Evolutionary conservation across 2,888 invertebrate species (phyloP).

Genomic region (Crioceris asparagi): DNA sequence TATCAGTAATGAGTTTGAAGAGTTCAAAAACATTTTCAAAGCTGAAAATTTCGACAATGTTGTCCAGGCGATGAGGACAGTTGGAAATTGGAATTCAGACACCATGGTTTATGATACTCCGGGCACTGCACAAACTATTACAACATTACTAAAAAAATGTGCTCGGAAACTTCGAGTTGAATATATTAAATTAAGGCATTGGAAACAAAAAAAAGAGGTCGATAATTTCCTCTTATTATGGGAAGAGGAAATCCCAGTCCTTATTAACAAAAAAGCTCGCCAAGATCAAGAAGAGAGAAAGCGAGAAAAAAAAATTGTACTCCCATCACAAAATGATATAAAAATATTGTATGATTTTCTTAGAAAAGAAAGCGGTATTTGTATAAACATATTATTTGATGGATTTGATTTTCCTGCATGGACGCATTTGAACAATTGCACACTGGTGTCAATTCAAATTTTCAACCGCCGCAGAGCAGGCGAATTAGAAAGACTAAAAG

Average conservation of each 20-base stretch:
- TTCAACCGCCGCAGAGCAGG: neutral
- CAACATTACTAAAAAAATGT: neutral
- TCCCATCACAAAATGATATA: neutral
- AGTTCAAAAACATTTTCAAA: neutral
- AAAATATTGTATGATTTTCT: slow-evolving; percentile 5
- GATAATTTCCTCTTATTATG: neutral
- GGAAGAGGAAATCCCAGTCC: no score
- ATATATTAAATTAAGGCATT: neutral
- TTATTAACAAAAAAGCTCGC: neutral
- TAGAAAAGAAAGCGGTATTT: neutral
- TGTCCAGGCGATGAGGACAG: neutral
- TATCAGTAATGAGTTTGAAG: neutral
- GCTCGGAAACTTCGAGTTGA: neutral
- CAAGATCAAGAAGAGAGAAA: neutral
- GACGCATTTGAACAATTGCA: neutral
- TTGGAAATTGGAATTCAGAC: neutral
- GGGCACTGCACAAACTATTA: neutral
- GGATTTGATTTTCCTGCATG: neutral
- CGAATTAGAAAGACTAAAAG: no score
- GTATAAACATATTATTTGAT: neutral
- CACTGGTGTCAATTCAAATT: neutral
- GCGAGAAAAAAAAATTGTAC: neutral
- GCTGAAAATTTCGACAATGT: neutral
- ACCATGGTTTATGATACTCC: neutral
- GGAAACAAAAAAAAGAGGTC: neutral